phyloP scores from a whole-genome alignment of 2,888 invertebrate genomes.

The Sepioteuthis lessoniana region DNA sequence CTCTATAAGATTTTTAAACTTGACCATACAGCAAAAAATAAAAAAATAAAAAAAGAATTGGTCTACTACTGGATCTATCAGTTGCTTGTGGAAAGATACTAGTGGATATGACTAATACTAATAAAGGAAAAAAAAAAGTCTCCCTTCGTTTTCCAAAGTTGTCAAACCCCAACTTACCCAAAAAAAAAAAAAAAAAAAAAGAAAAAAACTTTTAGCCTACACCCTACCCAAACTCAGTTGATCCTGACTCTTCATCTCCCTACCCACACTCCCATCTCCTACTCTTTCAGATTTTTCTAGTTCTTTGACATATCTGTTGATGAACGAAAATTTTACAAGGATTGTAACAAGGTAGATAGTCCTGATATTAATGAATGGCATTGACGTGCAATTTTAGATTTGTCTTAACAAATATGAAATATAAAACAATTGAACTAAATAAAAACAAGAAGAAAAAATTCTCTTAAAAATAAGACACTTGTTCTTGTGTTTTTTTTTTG shows the following conservation, averaged over 20 bases:
- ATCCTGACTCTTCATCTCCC: background rate
- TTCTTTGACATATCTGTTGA: background rate
- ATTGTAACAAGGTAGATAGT: background rate
- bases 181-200: too few relatives aligned
- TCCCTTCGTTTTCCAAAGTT: background rate
- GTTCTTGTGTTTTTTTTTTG: background rate
- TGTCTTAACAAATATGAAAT: background rate
- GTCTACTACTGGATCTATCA: background rate
- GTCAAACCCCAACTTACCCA: background rate
- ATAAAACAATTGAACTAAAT: background rate
- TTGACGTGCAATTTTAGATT: background rate
- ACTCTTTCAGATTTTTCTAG: conserved; percentile 33
- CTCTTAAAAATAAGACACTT: background rate
- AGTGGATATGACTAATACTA: background rate
- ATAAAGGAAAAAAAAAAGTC: background rate
- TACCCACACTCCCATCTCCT: background rate
- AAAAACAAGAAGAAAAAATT: conserved; percentile 33
- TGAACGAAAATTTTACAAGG: background rate
- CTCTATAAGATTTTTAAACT: background rate
- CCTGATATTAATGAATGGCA: conserved; percentile 4
- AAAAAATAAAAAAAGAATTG: background rate
- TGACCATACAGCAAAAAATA: background rate
- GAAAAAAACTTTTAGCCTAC: too few relatives aligned
- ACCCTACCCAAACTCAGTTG: background rate
- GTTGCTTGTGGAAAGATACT: background rate